Evolutionary conservation across 2,113 vertebrate species (phyloP).

Genomic region (Labeo catla): DNA sequence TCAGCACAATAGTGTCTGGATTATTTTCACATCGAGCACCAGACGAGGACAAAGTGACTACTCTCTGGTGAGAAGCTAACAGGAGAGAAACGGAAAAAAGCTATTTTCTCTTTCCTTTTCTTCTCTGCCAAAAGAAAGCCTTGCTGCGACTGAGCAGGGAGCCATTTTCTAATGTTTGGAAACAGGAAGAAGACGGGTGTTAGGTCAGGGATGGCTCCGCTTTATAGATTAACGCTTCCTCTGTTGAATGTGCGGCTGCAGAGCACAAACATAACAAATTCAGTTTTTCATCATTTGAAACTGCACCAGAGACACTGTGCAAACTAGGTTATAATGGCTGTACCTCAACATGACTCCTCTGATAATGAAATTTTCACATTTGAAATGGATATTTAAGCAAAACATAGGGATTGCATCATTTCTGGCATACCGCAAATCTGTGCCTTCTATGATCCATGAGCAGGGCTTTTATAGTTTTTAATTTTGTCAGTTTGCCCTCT

Average conservation of each 20-base stretch:
- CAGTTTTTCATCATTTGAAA: neutral
- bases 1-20: conserved; percentile 58
- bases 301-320: neutral
- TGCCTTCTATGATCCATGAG: neutral
- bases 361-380: conserved; percentile 4
- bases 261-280: conserved; percentile 10
- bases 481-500: neutral
- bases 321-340: neutral
- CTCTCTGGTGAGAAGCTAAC: conserved; percentile 34
- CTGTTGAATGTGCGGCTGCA: conserved; percentile 20
- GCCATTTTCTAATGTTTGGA: conserved; percentile 47
- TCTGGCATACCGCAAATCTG: neutral
- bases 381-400: neutral
- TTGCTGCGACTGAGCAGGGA: neutral
- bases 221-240: conserved; percentile 36
- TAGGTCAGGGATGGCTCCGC: conserved; percentile 44
- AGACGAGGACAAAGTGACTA: conserved; percentile 33
- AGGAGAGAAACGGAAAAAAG: conserved; percentile 32
- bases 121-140: conserved; percentile 33
- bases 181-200: conserved; percentile 41
- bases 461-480: neutral
- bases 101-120: conserved; percentile 31
- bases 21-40: conserved; percentile 51
- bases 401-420: neutral
- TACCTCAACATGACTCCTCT: neutral